Conservation (phyloP, 2,113 vertebrate species). For the Gadus macrocephalus region DNA sequence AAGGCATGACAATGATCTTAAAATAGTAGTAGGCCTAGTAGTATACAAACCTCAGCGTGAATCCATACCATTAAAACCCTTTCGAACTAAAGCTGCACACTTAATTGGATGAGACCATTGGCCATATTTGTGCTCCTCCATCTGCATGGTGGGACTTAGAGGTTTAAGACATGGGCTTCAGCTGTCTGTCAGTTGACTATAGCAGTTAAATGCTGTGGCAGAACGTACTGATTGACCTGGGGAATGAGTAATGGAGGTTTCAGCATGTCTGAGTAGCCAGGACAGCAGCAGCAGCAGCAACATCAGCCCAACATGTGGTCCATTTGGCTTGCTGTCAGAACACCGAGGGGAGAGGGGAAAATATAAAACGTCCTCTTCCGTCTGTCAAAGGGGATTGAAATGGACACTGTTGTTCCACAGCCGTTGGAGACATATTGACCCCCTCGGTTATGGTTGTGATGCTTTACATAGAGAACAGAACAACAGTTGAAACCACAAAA, state of each 20-base stretch:
- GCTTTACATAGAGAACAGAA: not conserved
- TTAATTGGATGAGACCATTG: too few relatives aligned
- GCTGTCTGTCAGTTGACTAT: not conserved
- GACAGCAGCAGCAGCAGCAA: too few relatives aligned
- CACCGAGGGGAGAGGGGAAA: not conserved
- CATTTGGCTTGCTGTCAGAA: constrained; percentile 52
- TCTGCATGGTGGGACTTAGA: too few relatives aligned
- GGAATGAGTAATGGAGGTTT: constrained; percentile 43
- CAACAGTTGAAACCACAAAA: not conserved
- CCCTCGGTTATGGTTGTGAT: too few relatives aligned
- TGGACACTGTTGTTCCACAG: constrained; percentile 25
- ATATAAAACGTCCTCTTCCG: constrained; percentile 33
- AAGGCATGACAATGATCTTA: too few relatives aligned
- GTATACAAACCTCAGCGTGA: too few relatives aligned
- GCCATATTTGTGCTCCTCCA: too few relatives aligned
- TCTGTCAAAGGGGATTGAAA: constrained; percentile 28
- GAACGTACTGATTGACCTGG: constrained; percentile 48
- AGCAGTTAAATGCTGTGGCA: constrained; percentile 15
- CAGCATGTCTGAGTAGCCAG: constrained; percentile 46
- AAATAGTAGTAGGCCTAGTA: too few relatives aligned
- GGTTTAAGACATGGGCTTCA: too few relatives aligned
- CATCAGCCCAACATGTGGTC: constrained; percentile 36
- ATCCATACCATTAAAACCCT: too few relatives aligned
- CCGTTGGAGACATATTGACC: not conserved
- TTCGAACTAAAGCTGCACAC: too few relatives aligned